Percentiles rank a stretch among this genome's conserved stretches.
Conservation (phyloP, 2,113 vertebrate species). For the Brienomyrus longianalis region DNA sequence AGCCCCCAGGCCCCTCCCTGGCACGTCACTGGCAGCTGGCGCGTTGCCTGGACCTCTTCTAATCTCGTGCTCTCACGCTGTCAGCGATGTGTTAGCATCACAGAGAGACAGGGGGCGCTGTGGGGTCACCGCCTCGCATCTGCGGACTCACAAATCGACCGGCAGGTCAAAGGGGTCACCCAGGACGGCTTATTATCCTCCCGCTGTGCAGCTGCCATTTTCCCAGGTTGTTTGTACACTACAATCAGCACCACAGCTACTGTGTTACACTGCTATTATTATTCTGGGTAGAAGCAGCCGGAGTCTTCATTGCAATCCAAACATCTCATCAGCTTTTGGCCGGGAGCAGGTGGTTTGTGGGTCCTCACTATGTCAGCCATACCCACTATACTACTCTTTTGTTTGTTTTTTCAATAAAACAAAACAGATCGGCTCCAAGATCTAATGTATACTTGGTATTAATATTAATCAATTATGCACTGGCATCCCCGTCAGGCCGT, state of each 20-base stretch:
- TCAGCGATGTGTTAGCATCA: background rate
- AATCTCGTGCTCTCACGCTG: background rate
- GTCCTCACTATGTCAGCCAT: background rate
- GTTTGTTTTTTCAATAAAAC: background rate
- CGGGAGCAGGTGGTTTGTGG: slow-evolving; percentile 4
- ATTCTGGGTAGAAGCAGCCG: background rate
- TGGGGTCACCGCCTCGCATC: background rate
- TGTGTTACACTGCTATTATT: slow-evolving; percentile 5
- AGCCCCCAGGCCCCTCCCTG: background rate
- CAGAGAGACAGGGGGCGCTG: background rate
- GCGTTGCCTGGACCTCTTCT: background rate
- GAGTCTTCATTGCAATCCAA: background rate
- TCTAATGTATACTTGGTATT: background rate
- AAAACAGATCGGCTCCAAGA: background rate
- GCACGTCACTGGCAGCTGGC: background rate
- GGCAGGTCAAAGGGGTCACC: slow-evolving; percentile 25
- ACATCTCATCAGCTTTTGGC: background rate
- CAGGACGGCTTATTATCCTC: slow-evolving; percentile 34
- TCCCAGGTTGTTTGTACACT: slow-evolving; percentile 7
- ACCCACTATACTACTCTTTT: background rate
- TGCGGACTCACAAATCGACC: background rate
- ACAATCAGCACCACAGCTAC: background rate
- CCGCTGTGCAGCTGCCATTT: slow-evolving; percentile 23
- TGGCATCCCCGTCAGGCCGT: background rate
- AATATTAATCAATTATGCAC: background rate